Evolutionary conservation across 2,113 vertebrate species (phyloP).

Genomic region (Neomonachus schauinslandi): DNA sequence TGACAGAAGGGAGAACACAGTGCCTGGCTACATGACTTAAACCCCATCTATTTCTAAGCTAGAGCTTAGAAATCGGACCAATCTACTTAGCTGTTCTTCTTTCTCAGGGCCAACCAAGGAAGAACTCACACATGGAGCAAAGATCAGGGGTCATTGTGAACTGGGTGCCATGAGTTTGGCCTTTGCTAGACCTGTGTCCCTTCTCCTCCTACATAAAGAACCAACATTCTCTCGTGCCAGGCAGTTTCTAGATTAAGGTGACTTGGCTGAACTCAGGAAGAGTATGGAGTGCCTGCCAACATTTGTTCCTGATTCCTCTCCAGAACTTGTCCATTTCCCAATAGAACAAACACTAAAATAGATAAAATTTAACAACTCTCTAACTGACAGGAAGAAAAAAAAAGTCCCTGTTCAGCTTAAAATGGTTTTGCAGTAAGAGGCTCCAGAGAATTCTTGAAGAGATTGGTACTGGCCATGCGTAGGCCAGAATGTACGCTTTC

Average conservation of each 20-base stretch:
- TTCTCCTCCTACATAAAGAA: background rate
- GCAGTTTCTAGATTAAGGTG: conserved; percentile 13
- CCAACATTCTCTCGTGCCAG: background rate
- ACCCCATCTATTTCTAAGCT: background rate
- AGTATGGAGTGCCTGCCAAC: background rate
- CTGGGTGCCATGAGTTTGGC: background rate
- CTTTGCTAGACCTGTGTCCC: background rate
- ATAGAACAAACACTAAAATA: conserved; percentile 78
- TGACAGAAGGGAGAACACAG: background rate
- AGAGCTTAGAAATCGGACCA: background rate
- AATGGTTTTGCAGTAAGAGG: conserved; percentile 74
- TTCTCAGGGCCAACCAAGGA: background rate
- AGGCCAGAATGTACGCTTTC: conserved; percentile 86
- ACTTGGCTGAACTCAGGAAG: conserved; percentile 33
- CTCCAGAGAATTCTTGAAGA: conserved; percentile 84
- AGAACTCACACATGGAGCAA: background rate
- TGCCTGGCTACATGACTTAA: background rate
- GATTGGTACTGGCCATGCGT: conserved; percentile 84
- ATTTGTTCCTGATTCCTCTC: conserved; percentile 61
- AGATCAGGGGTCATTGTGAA: background rate
- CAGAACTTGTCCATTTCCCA: conserved; percentile 75
- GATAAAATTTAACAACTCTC: conserved; percentile 77
- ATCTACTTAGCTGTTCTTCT: background rate
- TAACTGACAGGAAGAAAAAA: conserved; percentile 66
- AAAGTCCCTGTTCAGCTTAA: conserved; percentile 65